Conservation (phyloP, 2,888 invertebrate genomes). For the Ommatoiulus sabulosus region DNA sequence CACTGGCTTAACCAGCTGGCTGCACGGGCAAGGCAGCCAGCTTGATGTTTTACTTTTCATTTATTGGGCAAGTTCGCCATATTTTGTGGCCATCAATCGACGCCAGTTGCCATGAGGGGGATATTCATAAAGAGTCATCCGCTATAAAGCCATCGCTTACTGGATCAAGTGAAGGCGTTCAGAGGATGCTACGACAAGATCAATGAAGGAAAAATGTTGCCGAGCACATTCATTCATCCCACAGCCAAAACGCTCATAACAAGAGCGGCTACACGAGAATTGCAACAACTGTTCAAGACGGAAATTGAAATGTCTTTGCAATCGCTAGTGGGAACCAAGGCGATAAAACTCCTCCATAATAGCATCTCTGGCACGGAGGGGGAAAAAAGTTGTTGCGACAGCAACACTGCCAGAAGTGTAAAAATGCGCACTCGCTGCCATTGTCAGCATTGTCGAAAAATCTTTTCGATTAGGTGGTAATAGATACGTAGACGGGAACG, state of each 20-base stretch:
- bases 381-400: not conserved
- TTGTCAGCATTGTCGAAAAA: constrained; percentile 40
- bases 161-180: not conserved
- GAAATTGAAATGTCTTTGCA: constrained; percentile 43
- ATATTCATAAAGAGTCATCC: constrained; percentile 10
- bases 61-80: not conserved
- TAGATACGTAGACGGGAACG: not conserved
- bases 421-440: constrained; percentile 18
- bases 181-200: constrained; percentile 26
- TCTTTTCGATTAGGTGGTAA: constrained; percentile 43
- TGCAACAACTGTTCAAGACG: constrained; percentile 43
- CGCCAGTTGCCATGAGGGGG: constrained; percentile 12
- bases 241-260: constrained; percentile 35
- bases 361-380: not conserved
- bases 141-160: constrained; percentile 35
- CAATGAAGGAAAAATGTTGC: constrained; percentile 11
- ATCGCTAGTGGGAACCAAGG: constrained; percentile 28
- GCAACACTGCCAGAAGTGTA: constrained; percentile 40
- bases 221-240: not conserved
- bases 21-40: not conserved
- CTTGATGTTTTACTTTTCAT: constrained; percentile 12
- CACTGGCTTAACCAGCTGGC: too few species aligned
- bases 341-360: constrained; percentile 39
- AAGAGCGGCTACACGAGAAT: not conserved
- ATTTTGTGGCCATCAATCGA: not conserved